phyloP scores from a whole-genome alignment of 2,113 vertebrate genomes.

The Micronycteris hirsuta region DNA sequence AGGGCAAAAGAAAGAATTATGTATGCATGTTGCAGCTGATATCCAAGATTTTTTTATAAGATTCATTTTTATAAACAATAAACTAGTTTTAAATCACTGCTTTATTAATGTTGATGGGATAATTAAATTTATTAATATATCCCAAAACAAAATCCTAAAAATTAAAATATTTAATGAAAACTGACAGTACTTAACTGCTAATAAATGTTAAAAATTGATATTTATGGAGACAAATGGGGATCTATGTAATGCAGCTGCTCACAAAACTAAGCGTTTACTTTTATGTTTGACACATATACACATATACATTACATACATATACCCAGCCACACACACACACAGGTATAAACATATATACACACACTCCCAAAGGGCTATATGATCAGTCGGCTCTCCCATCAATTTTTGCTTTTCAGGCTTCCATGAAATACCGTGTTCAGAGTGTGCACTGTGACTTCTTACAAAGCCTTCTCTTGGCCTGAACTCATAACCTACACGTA shows the following conservation, averaged over 20 bases:
- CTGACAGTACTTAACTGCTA: neutral
- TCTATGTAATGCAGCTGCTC: neutral
- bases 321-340: neutral
- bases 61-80: neutral
- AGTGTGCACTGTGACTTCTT: neutral
- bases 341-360: neutral
- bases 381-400: neutral
- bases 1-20: neutral
- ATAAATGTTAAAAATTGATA: neutral
- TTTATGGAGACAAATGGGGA: neutral
- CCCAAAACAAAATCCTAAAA: conserved; percentile 20
- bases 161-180: neutral
- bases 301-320: neutral
- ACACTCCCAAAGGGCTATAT: neutral
- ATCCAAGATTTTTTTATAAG: neutral
- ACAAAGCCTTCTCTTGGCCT: neutral
- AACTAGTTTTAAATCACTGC: neutral
- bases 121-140: neutral
- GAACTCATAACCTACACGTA: neutral
- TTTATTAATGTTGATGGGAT: neutral
- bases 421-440: neutral
- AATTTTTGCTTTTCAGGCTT: neutral
- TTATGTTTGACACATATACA: neutral
- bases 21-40: neutral
- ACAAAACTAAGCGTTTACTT: neutral